Conservation (phyloP, 2,797 vertebrate species). For the Gymnodraco acuticeps region DNA sequence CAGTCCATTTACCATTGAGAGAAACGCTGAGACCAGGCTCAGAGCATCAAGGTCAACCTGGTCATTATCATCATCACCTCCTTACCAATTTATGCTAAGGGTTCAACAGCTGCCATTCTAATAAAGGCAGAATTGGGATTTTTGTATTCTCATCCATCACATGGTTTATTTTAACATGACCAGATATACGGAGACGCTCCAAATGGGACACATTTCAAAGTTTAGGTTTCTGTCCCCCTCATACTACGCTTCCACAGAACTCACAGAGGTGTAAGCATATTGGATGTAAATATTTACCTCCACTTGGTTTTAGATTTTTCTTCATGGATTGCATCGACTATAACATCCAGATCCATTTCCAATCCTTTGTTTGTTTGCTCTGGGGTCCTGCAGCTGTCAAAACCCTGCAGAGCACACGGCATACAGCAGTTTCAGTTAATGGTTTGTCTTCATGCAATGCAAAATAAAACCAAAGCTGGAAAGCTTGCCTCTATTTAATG, state of each 20-base stretch:
- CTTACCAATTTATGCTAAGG: conserved; percentile 16
- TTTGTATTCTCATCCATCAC: background rate
- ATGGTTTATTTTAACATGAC: conserved; percentile 1
- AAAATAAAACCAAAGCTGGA: conserved; percentile 29
- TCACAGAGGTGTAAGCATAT: conserved; percentile 2
- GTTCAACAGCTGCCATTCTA: conserved; percentile 28
- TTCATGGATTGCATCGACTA: background rate
- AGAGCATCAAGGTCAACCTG: conserved; percentile 40
- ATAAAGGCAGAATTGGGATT: conserved; percentile 16
- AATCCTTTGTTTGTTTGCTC: conserved; percentile 44
- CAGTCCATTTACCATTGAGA: no score
- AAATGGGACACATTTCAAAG: background rate
- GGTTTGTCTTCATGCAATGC: conserved; percentile 47
- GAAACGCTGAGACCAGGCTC: conserved; percentile 14
- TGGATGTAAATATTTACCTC: background rate
- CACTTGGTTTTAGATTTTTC: background rate
- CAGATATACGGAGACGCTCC: background rate
- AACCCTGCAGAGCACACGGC: conserved; percentile 32
- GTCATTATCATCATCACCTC: conserved; percentile 34
- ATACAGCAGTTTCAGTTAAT: conserved; percentile 58
- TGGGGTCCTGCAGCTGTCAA: conserved; percentile 52
- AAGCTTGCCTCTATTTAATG: conserved; percentile 36
- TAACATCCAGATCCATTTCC: conserved; percentile 43
- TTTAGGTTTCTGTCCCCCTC: background rate
- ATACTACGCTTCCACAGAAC: conserved; percentile 4